A percentile compares a stretch with the other conserved stretches of the same genome.
Conservation (phyloP, 2,888 invertebrate species). For the Invenusta paracnida region DNA sequence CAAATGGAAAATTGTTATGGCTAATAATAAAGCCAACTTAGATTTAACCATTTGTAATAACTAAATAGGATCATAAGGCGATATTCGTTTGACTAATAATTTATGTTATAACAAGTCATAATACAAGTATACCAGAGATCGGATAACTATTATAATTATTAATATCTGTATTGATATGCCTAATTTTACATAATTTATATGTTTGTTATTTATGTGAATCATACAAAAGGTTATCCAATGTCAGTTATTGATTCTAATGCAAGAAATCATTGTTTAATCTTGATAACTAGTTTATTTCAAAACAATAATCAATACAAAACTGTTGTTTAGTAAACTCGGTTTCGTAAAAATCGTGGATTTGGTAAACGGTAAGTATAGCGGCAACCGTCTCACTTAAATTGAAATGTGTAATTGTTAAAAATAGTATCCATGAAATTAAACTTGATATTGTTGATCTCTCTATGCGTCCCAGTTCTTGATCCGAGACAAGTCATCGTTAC, state of each 20-base stretch:
- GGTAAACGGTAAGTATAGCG: not conserved
- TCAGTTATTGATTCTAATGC: not conserved
- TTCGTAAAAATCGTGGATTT: not conserved
- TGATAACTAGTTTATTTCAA: not conserved
- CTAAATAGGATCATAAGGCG: too few species aligned
- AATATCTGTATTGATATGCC: too few species aligned
- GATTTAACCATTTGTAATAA: too few species aligned
- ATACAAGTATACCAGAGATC: too few species aligned
- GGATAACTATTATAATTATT: too few species aligned
- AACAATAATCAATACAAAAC: not conserved
- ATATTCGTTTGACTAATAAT: too few species aligned
- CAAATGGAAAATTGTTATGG: too few species aligned
- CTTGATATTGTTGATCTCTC: not conserved
- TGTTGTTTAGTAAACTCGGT: not conserved
- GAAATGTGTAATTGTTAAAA: not conserved
- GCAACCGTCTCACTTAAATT: not conserved
- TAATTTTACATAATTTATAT: too few species aligned
- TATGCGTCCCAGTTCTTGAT: not conserved
- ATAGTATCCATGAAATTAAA: not conserved
- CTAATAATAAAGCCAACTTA: too few species aligned
- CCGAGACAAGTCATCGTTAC: not conserved
- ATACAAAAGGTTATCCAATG: not conserved
- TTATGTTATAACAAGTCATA: too few species aligned
- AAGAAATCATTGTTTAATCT: not conserved
- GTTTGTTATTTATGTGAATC: too few species aligned